A percentile compares a stretch with the other conserved stretches of the same genome.
Conservation (phyloP, 2,888 invertebrate genomes). For the Dinocampus coccinellae region DNA sequence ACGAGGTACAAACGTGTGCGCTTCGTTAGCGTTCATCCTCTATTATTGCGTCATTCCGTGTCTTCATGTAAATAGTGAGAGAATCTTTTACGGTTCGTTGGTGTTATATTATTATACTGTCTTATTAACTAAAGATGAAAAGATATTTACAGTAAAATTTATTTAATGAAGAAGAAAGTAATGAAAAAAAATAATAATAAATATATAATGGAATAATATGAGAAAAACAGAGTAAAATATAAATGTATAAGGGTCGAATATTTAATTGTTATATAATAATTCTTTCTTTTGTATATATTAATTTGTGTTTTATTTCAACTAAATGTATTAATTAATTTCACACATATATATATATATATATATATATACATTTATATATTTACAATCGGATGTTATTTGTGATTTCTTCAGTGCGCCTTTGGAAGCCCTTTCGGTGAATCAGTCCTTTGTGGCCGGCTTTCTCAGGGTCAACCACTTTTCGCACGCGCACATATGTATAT, state of each 20-base stretch:
- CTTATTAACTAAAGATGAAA: background rate
- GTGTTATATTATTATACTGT: background rate
- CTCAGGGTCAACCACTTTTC: conserved; percentile 69
- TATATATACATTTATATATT: background rate
- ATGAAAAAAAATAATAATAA: background rate
- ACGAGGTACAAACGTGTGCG: conserved; percentile 12
- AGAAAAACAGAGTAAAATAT: background rate
- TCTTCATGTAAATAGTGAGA: background rate
- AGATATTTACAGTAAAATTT: background rate
- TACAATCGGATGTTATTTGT: background rate
- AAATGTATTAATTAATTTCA: too few relatives aligned
- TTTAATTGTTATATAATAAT: too few relatives aligned
- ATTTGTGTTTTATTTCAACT: too few relatives aligned
- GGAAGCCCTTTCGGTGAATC: conserved; percentile 63
- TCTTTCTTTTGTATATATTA: too few relatives aligned
- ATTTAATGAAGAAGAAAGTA: background rate
- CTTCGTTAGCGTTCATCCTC: conserved; percentile 13
- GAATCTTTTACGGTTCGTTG: conserved; percentile 9
- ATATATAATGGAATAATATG: background rate
- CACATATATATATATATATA: too few relatives aligned
- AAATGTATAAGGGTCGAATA: too few relatives aligned
- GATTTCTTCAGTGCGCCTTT: conserved; percentile 42
- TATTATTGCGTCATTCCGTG: conserved; percentile 12
- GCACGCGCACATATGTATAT: conserved; percentile 47
- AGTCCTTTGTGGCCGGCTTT: conserved; percentile 66